Percentiles rank a stretch among this genome's conserved stretches.
These are phyloP conservation scores for Synergus itoensis DNA, from an alignment of 2,888 invertebrate genomes.

Conservation along the genomic window DNA sequence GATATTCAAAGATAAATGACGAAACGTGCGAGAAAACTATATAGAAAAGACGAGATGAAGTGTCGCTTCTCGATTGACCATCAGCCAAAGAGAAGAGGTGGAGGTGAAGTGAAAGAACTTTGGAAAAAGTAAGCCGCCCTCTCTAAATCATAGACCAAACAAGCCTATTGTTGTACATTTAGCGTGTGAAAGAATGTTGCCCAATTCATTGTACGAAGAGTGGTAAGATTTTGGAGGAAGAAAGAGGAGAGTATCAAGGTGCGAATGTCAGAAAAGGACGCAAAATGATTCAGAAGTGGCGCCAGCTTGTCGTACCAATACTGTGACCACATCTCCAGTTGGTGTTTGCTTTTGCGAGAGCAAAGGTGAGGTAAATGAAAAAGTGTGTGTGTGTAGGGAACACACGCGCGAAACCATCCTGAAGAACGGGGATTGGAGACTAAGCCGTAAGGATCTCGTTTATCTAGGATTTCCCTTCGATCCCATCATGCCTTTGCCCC, in stretches of 20 bases:
- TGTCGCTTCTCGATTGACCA: conserved; percentile 43
- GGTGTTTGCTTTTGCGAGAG: conserved; percentile 50
- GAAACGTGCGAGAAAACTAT: conserved; percentile 47
- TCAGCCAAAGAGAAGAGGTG: conserved; percentile 49
- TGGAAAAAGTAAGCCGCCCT: conserved; percentile 61
- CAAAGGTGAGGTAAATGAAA: conserved; percentile 11
- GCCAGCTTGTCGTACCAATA: conserved; percentile 71
- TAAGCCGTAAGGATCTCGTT: conserved; percentile 56
- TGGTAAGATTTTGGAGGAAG: conserved; percentile 50
- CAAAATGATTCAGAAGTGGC: conserved; percentile 63
- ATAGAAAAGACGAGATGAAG: conserved; percentile 46
- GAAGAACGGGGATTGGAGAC: conserved; percentile 55
- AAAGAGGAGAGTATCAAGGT: conserved; percentile 10
- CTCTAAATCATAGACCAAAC: conserved; percentile 75
- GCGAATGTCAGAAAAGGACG: conserved; percentile 36
- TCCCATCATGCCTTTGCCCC: conserved; percentile 44
- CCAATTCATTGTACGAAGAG: conserved; percentile 61
- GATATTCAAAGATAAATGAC: conserved; percentile 66
- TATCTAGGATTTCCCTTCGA: conserved; percentile 60
- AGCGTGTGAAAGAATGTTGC: conserved; percentile 76
- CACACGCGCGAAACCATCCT: conserved; percentile 52
- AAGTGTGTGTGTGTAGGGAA: conserved; percentile 50
- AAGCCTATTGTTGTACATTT: conserved; percentile 76
- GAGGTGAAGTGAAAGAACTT: conserved; percentile 56
- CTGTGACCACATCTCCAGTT: conserved; percentile 45